Percentiles rank a stretch among this genome's conserved stretches.
Conservation (phyloP, 1,140 invertebrate genomes). For the Hesperophylax magnus region DNA sequence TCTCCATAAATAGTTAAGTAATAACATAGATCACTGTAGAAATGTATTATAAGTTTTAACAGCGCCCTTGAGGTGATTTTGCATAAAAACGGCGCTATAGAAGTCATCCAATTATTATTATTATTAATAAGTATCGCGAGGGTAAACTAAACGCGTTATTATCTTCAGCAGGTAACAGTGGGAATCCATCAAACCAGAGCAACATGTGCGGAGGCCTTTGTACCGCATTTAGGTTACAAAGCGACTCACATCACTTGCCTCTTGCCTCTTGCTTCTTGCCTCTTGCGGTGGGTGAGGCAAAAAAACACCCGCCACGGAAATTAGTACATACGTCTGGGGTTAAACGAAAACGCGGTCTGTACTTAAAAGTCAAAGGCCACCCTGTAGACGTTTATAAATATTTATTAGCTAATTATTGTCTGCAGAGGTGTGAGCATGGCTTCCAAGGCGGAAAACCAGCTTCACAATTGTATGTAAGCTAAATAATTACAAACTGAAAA, state of each 20-base stretch:
- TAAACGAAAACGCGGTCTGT: constrained; percentile 21
- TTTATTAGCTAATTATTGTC: constrained; percentile 43
- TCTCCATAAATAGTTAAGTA: too few species aligned
- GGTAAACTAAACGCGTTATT: too few species aligned
- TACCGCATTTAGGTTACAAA: constrained; percentile 31
- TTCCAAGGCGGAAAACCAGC: constrained; percentile 2
- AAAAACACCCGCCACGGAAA: constrained; percentile 14
- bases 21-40: too few species aligned
- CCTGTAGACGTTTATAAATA: constrained; percentile 40
- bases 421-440: not conserved
- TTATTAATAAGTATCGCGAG: too few species aligned
- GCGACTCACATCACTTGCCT: constrained; percentile 1
- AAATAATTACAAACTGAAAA: not conserved
- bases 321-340: constrained; percentile 26
- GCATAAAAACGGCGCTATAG: too few species aligned
- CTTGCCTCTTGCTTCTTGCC: constrained; percentile 12
- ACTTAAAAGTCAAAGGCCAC: constrained; percentile 21
- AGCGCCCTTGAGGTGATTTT: too few species aligned
- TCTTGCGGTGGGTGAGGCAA: constrained; percentile 22
- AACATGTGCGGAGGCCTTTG: not conserved
- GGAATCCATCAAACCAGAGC: not conserved
- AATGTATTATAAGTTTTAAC: too few species aligned
- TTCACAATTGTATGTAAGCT: constrained; percentile 7
- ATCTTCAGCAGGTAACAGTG: not conserved
- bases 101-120: too few species aligned